Conservation (phyloP, 1,140 invertebrate genomes). For the Lysiphlebus fabarum region DNA sequence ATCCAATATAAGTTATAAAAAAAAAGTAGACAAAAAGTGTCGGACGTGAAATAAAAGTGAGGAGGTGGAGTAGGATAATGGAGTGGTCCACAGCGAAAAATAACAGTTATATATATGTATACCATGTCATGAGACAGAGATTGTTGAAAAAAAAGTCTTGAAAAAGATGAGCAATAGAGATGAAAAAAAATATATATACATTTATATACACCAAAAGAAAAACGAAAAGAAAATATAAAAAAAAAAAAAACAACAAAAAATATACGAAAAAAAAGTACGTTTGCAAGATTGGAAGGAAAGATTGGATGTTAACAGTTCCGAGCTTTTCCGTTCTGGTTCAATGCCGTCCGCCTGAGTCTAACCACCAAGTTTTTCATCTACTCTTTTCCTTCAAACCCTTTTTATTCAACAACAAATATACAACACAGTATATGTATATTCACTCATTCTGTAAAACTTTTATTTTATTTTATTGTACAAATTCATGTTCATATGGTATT, state of each 20-base stretch:
- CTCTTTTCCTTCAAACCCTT: constrained; percentile 13
- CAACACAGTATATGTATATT: constrained; percentile 1
- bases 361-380: constrained; percentile 15
- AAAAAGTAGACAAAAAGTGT: too few species aligned
- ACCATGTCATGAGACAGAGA: constrained; percentile 17
- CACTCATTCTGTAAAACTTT: too few species aligned
- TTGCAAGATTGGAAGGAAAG: constrained; percentile 40
- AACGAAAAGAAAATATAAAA: too few species aligned
- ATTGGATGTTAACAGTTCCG: constrained; percentile 43
- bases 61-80: constrained; percentile 33
- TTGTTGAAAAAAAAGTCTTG: constrained; percentile 15
- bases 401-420: constrained; percentile 14
- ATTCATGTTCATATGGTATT: not conserved
- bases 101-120: constrained; percentile 44
- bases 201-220: not conserved
- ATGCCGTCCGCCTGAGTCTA: constrained; percentile 21
- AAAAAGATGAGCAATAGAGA: constrained; percentile 10
- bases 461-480: constrained; percentile 8
- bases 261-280: constrained; percentile 33
- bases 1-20: constrained; percentile 46
- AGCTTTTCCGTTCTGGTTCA: constrained; percentile 32
- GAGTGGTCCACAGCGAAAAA: constrained; percentile 47
- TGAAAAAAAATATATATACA: constrained; percentile 5
- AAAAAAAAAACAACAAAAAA: constrained; percentile 31
- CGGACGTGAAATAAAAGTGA: constrained; percentile 27